Percentiles rank a stretch among this genome's conserved stretches.
Conservation (phyloP, 2,888 invertebrate species). For the Yponomeuta sedellus region DNA sequence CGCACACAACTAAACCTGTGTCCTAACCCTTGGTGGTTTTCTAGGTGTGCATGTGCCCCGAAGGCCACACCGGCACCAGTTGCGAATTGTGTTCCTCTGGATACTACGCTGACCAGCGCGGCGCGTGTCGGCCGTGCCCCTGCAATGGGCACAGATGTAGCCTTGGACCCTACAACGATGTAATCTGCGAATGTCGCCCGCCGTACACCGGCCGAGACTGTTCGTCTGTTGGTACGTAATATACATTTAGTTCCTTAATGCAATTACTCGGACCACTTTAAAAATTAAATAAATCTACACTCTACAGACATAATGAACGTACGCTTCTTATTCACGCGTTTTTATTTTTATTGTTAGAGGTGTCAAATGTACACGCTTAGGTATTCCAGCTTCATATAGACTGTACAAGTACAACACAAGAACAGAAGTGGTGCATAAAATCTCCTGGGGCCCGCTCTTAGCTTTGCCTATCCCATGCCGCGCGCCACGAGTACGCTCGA, state of each 20-base stretch:
- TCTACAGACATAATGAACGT: neutral
- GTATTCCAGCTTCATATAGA: too few species aligned
- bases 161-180: slow-evolving; percentile 70
- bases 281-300: neutral
- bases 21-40: slow-evolving; percentile 5
- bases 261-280: neutral
- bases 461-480: too few species aligned
- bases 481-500: too few species aligned
- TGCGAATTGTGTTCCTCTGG: slow-evolving; percentile 86
- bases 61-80: slow-evolving; percentile 87
- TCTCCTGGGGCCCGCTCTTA: too few species aligned
- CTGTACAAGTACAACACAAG: too few species aligned
- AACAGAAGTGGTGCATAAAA: too few species aligned
- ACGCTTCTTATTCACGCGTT: too few species aligned
- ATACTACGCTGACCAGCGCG: slow-evolving; percentile 81
- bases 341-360: too few species aligned
- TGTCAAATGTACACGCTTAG: too few species aligned
- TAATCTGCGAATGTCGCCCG: slow-evolving; percentile 82
- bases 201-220: slow-evolving; percentile 84
- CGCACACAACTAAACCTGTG: too few species aligned
- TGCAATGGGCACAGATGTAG: slow-evolving; percentile 86
- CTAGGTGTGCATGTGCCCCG: slow-evolving; percentile 85
- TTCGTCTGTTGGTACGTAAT: slow-evolving; percentile 45
- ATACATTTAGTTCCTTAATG: neutral
- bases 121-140: slow-evolving; percentile 82